A percentile compares a stretch with the other conserved stretches of the same genome.
phyloP scores from a whole-genome alignment of 2,113 vertebrate species.

The Pelobates fuscus region DNA sequence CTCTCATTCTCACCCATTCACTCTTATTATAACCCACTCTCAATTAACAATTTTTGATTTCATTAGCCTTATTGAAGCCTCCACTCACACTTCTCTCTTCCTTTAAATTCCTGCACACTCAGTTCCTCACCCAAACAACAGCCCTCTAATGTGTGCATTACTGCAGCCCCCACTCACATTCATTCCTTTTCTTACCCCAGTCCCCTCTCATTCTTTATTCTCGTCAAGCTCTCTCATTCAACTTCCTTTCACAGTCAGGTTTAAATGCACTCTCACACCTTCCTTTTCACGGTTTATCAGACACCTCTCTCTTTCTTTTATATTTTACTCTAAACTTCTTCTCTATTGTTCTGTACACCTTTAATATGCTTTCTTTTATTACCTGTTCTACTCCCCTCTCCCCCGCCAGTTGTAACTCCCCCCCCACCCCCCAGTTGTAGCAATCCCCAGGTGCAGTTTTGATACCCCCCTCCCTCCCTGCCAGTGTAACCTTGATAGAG shows the following conservation, averaged over 20 bases:
- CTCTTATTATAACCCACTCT: too few relatives aligned
- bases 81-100: background rate
- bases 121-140: background rate
- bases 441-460: constrained; percentile 19
- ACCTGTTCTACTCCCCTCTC: background rate
- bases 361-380: background rate
- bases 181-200: too few relatives aligned
- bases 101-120: background rate
- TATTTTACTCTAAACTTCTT: constrained; percentile 8
- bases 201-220: background rate
- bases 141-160: background rate
- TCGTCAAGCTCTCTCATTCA: background rate
- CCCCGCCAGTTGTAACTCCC: background rate
- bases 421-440: background rate
- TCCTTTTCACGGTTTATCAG: background rate
- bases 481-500: constrained; percentile 8
- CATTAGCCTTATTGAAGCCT: too few relatives aligned
- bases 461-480: background rate
- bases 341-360: background rate
- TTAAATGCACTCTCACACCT: background rate
- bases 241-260: background rate
- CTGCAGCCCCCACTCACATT: background rate
- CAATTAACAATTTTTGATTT: too few relatives aligned
- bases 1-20: too few relatives aligned
- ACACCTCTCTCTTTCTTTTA: constrained; percentile 2